These are phyloP conservation scores for Pseudomyrmex cubaensis DNA, from an alignment of 1,140 invertebrate genomes.

Conservation along the genomic window DNA sequence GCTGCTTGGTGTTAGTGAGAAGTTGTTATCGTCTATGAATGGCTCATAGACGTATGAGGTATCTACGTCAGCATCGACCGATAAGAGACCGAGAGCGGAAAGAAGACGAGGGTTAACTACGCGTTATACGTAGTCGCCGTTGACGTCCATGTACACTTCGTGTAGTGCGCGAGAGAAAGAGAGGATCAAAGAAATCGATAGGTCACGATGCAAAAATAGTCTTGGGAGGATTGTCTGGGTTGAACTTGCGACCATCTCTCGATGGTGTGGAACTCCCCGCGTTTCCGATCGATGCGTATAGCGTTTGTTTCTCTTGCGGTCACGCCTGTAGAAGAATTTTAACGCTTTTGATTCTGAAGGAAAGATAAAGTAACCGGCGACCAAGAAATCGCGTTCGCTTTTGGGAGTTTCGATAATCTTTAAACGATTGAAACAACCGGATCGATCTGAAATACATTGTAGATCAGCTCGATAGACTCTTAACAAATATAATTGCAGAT, in stretches of 20 bases:
- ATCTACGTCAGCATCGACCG: conserved; percentile 73
- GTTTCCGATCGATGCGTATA: conserved; percentile 26
- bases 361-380: too few species aligned
- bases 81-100: conserved; percentile 60
- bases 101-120: conserved; percentile 48
- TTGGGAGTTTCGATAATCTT: too few species aligned
- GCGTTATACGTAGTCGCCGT: conserved; percentile 65
- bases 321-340: background rate
- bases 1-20: conserved; percentile 42
- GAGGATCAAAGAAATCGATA: conserved; percentile 69
- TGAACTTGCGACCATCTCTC: conserved; percentile 32
- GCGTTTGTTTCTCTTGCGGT: conserved; percentile 23
- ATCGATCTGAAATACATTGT: too few species aligned
- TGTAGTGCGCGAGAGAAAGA: conserved; percentile 59
- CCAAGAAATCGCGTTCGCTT: background rate
- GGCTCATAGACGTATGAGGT: conserved; percentile 65
- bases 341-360: background rate
- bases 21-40: conserved; percentile 72
- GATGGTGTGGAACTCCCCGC: background rate
- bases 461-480: too few species aligned
- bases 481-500: too few species aligned
- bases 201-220: conserved; percentile 69
- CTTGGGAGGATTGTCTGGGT: conserved; percentile 25
- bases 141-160: conserved; percentile 69
- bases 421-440: too few species aligned